These are phyloP conservation scores for Petrolisthes cinctipes DNA, from an alignment of 2,888 invertebrate species.

Conservation along the genomic window DNA sequence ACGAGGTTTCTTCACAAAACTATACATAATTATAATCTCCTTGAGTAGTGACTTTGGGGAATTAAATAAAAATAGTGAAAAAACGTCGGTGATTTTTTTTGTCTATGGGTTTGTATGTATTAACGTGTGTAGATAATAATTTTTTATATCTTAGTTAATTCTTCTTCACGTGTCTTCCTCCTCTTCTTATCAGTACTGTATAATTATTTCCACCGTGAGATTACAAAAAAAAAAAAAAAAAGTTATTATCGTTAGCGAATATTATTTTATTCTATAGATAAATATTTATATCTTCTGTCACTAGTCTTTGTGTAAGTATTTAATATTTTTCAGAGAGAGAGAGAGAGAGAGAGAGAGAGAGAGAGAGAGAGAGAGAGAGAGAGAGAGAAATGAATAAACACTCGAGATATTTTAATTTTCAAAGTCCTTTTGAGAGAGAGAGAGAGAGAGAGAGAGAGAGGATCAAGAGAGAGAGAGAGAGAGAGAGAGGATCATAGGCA, in stretches of 20 bases:
- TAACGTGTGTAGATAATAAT: background rate
- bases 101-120: background rate
- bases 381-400: background rate
- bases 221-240: no score
- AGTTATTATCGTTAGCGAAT: no score
- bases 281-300: background rate
- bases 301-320: background rate
- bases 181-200: no score
- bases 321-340: background rate
- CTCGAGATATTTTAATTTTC: no score
- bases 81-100: background rate
- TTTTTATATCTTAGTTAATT: no score
- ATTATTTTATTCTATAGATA: no score
- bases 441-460: background rate
- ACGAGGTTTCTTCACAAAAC: background rate
- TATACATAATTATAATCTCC: background rate
- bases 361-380: slow-evolving; percentile 15
- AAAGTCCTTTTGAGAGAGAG: no score
- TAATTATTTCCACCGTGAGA: no score
- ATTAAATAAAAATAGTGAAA: background rate
- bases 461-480: background rate
- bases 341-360: background rate
- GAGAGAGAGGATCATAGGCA: background rate
- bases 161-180: no score
- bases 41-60: background rate